Evolutionary conservation across 2,888 invertebrate species (phyloP).

Genomic region (Gryllus longicercus): DNA sequence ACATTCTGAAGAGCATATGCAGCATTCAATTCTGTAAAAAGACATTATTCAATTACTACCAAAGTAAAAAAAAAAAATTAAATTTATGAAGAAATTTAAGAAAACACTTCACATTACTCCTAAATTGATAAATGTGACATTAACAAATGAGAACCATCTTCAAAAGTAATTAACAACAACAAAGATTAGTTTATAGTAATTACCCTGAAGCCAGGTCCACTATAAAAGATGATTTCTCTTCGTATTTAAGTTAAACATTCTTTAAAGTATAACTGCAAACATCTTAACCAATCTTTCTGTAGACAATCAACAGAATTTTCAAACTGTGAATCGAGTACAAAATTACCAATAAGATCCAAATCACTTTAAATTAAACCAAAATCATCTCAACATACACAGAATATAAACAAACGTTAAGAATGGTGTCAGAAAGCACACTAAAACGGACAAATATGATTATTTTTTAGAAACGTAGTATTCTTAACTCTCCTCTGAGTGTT

Average conservation of each 20-base stretch:
- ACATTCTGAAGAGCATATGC: conserved; percentile 30
- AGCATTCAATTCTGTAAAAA: conserved; percentile 30
- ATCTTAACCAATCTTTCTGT: neutral
- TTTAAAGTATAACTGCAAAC: too few relatives aligned
- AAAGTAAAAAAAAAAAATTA: neutral
- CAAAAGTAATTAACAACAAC: neutral
- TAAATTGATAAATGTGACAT: neutral
- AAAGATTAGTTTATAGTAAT: neutral
- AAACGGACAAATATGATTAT: too few relatives aligned
- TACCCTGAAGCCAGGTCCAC: neutral
- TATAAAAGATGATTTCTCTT: neutral
- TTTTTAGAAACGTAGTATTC: too few relatives aligned
- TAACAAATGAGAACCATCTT: neutral
- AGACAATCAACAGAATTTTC: neutral
- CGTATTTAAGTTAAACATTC: too few relatives aligned
- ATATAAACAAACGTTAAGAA: neutral
- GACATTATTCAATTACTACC: neutral
- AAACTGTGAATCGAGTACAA: neutral
- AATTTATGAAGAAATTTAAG: neutral
- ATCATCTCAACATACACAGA: neutral
- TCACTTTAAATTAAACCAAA: neutral
- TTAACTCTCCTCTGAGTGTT: too few relatives aligned
- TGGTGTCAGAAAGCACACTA: neutral
- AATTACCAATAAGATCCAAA: neutral
- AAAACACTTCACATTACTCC: neutral